Percentiles rank a stretch among this genome's conserved stretches.
Conservation (phyloP, 1,140 invertebrate species). For the Drosophila athabasca region DNA sequence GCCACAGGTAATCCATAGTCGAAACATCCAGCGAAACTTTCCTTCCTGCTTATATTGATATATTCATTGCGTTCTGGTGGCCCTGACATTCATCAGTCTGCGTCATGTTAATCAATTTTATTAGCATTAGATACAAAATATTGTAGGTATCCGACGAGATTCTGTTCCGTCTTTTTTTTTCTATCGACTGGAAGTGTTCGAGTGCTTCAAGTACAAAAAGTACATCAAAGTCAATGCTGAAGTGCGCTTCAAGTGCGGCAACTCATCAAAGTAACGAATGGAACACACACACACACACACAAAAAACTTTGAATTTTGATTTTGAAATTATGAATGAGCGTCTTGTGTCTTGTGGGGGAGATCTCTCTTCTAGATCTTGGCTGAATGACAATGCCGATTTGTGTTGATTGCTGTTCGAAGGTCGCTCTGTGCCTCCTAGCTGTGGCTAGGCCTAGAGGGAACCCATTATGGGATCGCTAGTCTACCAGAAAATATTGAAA, state of each 20-base stretch:
- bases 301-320: slow-evolving; percentile 28
- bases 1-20: too few species aligned
- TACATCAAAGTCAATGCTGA: slow-evolving; percentile 67
- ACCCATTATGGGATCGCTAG: slow-evolving; percentile 46
- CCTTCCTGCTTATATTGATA: too few species aligned
- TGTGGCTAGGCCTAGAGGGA: slow-evolving; percentile 23
- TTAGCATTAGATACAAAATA: slow-evolving; percentile 55
- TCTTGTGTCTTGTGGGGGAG: slow-evolving; percentile 7
- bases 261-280: slow-evolving; percentile 69
- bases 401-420: slow-evolving; percentile 62
- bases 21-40: too few species aligned
- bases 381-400: slow-evolving; percentile 73
- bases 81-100: slow-evolving; percentile 76
- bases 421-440: slow-evolving; percentile 21
- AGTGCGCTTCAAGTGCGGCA: slow-evolving; percentile 72
- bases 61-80: slow-evolving; percentile 16
- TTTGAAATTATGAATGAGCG: slow-evolving; percentile 70
- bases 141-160: slow-evolving; percentile 15
- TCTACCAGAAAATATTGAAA: slow-evolving; percentile 46
- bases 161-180: slow-evolving; percentile 60
- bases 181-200: slow-evolving; percentile 43
- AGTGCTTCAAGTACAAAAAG: slow-evolving; percentile 62
- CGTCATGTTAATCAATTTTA: slow-evolving; percentile 73
- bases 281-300: too few species aligned
- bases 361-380: slow-evolving; percentile 59